Evolutionary conservation across 2,113 vertebrate species (phyloP).

Genomic region (Ophiodon elongatus): DNA sequence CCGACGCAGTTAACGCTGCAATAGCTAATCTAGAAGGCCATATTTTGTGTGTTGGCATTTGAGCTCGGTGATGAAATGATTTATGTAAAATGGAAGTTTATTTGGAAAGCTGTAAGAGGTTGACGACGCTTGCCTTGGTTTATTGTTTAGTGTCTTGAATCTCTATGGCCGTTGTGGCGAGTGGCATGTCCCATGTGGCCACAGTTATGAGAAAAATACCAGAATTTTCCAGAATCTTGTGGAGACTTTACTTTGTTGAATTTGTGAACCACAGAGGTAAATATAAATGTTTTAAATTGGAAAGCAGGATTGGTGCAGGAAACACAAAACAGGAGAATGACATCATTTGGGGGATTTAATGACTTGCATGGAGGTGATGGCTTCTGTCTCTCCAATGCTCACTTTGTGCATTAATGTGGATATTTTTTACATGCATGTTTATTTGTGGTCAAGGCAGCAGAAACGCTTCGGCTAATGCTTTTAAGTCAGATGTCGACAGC

Average conservation of each 20-base stretch:
- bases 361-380: not conserved
- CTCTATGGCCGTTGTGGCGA: not conserved
- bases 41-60: not conserved
- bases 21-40: no score
- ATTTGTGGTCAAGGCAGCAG: slow-evolving; percentile 2
- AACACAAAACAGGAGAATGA: not conserved
- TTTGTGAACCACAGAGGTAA: not conserved
- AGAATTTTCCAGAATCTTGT: not conserved
- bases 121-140: not conserved
- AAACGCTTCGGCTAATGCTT: not conserved
- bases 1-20: not conserved
- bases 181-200: not conserved
- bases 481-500: slow-evolving; percentile 30
- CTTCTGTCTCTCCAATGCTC: slow-evolving; percentile 8
- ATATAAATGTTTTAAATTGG: not conserved
- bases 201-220: not conserved
- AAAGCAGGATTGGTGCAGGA: not conserved
- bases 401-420: slow-evolving; percentile 29
- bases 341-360: not conserved
- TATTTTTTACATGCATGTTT: slow-evolving; percentile 17
- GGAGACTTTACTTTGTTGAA: not conserved
- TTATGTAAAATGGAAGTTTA: not conserved
- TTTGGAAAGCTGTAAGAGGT: not conserved
- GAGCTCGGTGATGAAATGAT: not conserved
- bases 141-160: not conserved